A percentile compares a stretch with the other conserved stretches of the same genome.
These are phyloP conservation scores for Numenius phaeopus DNA, from an alignment of 2,797 vertebrate genomes.

Conservation along the genomic window DNA sequence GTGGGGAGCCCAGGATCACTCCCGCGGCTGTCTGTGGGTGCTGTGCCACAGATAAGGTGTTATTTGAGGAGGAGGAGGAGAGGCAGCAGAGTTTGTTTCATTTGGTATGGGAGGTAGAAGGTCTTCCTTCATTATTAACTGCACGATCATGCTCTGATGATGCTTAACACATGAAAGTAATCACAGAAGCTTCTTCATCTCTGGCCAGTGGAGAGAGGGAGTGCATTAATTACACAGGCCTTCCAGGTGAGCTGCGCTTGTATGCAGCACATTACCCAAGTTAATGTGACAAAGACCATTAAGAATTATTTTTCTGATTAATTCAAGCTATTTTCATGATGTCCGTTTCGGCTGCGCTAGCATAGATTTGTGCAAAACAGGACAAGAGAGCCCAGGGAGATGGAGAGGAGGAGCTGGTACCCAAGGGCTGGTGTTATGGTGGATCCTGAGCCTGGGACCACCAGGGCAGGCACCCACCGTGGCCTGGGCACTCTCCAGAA, in stretches of 20 bases:
- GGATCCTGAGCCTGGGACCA: neutral
- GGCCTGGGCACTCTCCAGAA: neutral
- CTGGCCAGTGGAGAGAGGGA: neutral
- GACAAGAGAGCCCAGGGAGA: rapidly evolving
- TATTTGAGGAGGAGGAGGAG: neutral
- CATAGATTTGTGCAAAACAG: rapidly evolving
- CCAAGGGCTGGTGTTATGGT: rapidly evolving
- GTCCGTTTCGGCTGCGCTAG: rapidly evolving
- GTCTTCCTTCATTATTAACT: neutral
- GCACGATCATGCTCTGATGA: neutral
- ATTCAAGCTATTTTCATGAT: neutral
- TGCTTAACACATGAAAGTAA: neutral
- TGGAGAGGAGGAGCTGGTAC: neutral
- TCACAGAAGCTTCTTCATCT: neutral
- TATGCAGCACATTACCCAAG: neutral
- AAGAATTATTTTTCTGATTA: neutral
- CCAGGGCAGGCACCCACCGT: rapidly evolving
- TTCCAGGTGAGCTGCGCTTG: neutral
- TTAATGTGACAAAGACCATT: neutral
- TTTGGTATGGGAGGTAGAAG: neutral
- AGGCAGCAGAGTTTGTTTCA: neutral
- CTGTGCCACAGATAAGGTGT: rapidly evolving
- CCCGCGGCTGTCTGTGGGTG: neutral
- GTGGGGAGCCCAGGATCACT: neutral
- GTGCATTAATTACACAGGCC: neutral